phyloP scores from a whole-genome alignment of 2,888 invertebrate species.

The Deroplatys truncata region DNA sequence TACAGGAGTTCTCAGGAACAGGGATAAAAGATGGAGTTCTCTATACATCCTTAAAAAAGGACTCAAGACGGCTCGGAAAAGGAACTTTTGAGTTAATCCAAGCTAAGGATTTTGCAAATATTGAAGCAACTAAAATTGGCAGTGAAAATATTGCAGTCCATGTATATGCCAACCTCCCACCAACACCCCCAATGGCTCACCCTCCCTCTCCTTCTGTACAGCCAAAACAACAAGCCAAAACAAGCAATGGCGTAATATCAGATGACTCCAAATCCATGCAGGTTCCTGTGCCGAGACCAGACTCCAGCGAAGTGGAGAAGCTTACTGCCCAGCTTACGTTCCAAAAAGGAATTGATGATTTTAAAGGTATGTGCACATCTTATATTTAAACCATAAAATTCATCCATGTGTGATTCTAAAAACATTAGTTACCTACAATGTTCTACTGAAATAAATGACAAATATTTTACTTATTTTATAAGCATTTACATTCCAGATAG shows the following conservation, averaged over 20 bases:
- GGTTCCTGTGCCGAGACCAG: not conserved
- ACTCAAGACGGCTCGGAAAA: conserved; percentile 35
- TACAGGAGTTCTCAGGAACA: conserved; percentile 33
- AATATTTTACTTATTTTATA: too few species aligned
- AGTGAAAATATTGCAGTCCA: conserved; percentile 26
- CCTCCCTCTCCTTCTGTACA: conserved; percentile 1
- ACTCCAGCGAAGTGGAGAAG: conserved; percentile 33
- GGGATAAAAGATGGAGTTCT: conserved; percentile 35
- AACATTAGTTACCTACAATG: not conserved
- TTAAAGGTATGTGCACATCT: conserved; percentile 33
- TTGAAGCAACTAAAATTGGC: conserved; percentile 40
- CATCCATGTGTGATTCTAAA: not conserved
- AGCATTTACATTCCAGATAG: too few species aligned
- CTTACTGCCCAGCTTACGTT: conserved; percentile 35
- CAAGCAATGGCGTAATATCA: not conserved
- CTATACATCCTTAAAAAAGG: conserved; percentile 35
- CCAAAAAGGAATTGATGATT: conserved; percentile 37
- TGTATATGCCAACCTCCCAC: conserved; percentile 37
- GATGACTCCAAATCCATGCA: too few species aligned
- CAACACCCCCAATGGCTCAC: not conserved
- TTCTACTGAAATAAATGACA: too few species aligned
- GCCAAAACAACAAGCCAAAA: not conserved
- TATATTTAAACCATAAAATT: not conserved
- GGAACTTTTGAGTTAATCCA: conserved; percentile 52
- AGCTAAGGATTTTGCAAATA: conserved; percentile 53